Conservation (phyloP, 2,888 invertebrate species). For the Ferrisia virgata region DNA sequence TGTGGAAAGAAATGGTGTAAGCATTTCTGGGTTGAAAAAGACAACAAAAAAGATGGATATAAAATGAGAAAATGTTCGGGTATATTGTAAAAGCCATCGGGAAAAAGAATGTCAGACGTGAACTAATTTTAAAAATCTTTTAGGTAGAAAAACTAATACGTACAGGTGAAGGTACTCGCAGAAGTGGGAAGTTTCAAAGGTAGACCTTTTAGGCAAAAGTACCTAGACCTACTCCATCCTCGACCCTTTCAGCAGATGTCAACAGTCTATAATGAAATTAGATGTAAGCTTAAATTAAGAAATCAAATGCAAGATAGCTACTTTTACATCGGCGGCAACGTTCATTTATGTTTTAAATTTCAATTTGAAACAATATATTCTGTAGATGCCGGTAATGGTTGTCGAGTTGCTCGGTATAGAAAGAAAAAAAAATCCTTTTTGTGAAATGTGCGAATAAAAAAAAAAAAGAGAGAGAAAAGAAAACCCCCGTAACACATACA, state of each 20-base stretch:
- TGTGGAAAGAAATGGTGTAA: too few species aligned
- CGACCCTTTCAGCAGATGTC: not conserved
- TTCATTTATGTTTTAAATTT: conserved; percentile 21
- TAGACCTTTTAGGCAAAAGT: not conserved
- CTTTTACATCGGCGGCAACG: conserved; percentile 2
- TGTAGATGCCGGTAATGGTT: not conserved
- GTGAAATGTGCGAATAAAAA: conserved; percentile 5
- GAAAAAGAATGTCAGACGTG: not conserved
- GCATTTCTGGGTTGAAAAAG: not conserved
- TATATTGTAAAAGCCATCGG: not conserved
- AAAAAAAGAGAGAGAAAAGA: too few species aligned
- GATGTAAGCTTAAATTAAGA: not conserved
- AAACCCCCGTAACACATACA: not conserved
- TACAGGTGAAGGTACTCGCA: too few species aligned
- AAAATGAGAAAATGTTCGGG: not conserved
- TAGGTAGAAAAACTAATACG: not conserved
- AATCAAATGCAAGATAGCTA: conserved; percentile 21
- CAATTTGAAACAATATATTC: conserved; percentile 20
- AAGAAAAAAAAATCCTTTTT: not conserved
- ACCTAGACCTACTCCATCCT: not conserved
- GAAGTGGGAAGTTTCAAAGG: not conserved
- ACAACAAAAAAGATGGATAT: not conserved
- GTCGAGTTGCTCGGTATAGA: not conserved
- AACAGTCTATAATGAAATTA: not conserved
- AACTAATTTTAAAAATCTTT: conserved; percentile 12